Percentiles rank a stretch among this genome's conserved stretches.
Conservation (phyloP, 2,888 invertebrate genomes). For the Kryphioiulus occultus region DNA sequence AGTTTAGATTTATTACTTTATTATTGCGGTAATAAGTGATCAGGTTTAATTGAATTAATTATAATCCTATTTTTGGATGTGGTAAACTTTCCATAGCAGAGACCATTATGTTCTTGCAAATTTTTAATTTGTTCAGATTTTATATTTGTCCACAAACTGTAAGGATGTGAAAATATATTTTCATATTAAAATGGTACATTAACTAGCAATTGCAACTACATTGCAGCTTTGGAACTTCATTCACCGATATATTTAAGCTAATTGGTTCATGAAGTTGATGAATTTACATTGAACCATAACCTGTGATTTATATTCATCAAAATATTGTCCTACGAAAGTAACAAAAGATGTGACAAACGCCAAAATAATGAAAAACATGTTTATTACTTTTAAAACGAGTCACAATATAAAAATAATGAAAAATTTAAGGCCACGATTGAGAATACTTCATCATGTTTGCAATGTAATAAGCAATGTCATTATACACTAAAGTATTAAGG, state of each 20-base stretch:
- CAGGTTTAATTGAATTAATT: no score
- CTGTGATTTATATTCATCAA: no score
- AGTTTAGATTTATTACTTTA: not conserved
- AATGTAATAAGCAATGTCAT: not conserved
- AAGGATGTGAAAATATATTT: not conserved
- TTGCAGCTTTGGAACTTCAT: no score
- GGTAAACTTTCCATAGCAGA: not conserved
- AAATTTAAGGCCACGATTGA: not conserved
- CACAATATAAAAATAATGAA: not conserved
- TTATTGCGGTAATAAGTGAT: not conserved
- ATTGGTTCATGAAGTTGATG: no score
- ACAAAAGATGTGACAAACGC: not conserved
- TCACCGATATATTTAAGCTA: no score
- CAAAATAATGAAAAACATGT: not conserved
- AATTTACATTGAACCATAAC: no score
- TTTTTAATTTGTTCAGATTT: not conserved
- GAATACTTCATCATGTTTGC: not conserved
- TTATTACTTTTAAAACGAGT: not conserved
- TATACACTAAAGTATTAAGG: not conserved
- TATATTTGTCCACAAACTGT: not conserved
- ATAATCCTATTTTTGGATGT: constrained; percentile 9
- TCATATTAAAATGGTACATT: not conserved
- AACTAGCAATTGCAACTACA: not conserved
- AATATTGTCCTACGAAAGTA: no score
- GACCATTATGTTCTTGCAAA: not conserved